Conservation (phyloP, 1,140 invertebrate species). For the Orussus abietinus region DNA sequence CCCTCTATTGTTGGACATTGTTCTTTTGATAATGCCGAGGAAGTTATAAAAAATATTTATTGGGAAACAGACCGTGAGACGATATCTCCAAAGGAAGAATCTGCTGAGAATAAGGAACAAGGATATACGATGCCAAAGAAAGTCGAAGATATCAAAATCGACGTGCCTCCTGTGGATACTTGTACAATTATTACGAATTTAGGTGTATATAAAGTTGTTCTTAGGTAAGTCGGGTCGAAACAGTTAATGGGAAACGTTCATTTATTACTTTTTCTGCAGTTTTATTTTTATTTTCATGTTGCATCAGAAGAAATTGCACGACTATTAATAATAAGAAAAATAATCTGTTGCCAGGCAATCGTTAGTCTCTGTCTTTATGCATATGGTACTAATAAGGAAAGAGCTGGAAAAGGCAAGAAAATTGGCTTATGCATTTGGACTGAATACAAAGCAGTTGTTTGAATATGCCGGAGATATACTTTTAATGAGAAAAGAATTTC, state of each 20-base stretch:
- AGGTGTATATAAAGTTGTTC: constrained; percentile 64
- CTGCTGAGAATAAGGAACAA: constrained; percentile 34
- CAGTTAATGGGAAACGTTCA: not conserved
- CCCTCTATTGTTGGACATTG: constrained; percentile 55
- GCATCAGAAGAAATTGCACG: constrained; percentile 11
- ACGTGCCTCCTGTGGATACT: constrained; percentile 57
- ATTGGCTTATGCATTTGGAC: constrained; percentile 58
- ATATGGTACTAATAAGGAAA: constrained; percentile 57
- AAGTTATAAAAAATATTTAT: constrained; percentile 51
- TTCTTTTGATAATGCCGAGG: constrained; percentile 51
- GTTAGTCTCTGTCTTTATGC: constrained; percentile 65
- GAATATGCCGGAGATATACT: constrained; percentile 71
- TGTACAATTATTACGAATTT: constrained; percentile 69
- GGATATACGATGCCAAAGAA: constrained; percentile 47
- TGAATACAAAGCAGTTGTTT: constrained; percentile 67
- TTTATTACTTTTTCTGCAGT: not conserved
- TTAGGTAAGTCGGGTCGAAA: constrained; percentile 64
- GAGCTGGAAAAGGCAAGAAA: constrained; percentile 58
- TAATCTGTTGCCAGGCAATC: constrained; percentile 52
- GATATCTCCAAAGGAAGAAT: constrained; percentile 24
- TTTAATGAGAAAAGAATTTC: constrained; percentile 61
- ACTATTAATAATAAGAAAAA: constrained; percentile 12
- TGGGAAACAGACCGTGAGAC: constrained; percentile 45
- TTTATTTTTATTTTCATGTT: not conserved
- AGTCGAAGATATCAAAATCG: constrained; percentile 54